Conservation (phyloP, 2,113 vertebrate genomes). For the Tachuris rubrigastra region DNA sequence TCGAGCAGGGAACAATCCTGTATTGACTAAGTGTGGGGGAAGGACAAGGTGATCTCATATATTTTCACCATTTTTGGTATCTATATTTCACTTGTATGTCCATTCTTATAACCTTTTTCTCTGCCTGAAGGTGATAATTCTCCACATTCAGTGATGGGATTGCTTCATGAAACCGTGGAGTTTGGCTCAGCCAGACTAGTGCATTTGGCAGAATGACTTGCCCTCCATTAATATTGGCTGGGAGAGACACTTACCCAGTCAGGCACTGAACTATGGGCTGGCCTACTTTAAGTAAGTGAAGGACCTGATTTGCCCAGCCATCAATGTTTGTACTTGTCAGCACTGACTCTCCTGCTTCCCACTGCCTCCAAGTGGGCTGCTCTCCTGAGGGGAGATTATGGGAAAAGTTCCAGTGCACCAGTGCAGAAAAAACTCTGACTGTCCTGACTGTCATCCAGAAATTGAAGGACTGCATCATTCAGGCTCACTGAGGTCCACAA, state of each 20-base stretch:
- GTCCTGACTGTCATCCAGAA: background rate
- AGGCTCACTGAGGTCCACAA: background rate
- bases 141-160: background rate
- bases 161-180: background rate
- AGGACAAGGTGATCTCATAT: slow-evolving; percentile 24
- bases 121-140: background rate
- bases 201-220: background rate
- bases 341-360: background rate
- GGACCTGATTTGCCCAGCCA: background rate
- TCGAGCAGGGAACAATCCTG: slow-evolving; percentile 15
- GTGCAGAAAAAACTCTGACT: background rate
- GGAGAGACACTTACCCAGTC: background rate
- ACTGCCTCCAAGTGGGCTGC: background rate
- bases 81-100: background rate
- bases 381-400: background rate
- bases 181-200: background rate
- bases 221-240: background rate
- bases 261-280: background rate
- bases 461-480: background rate
- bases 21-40: background rate
- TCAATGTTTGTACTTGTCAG: background rate
- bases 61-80: slow-evolving; percentile 9
- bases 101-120: background rate
- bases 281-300: background rate
- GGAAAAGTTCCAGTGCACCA: rapidly evolving